Base-by-base conservation (phyloP, 2,113 vertebrate species). In the Gorsachius goisagi region DNA sequence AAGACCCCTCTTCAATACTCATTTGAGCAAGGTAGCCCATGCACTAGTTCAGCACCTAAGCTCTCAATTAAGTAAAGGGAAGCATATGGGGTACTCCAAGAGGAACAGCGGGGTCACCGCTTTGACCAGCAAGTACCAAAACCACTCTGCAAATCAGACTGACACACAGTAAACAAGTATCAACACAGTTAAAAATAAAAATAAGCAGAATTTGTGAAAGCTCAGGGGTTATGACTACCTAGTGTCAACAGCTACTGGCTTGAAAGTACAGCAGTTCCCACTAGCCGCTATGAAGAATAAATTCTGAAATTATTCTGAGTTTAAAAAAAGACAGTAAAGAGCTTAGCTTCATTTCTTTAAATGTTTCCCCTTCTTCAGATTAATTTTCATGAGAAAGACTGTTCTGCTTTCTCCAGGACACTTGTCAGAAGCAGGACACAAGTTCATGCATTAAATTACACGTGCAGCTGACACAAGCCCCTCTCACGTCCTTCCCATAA, bases 81-180 rank as follows among this genome's bases (percentile, higher is more conserved):
- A 82, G 17, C 5, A 49, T 0, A 0, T 9, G 3, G 9, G 2
- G 3, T 53, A 32, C 9, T 50, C 28, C 26, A 22, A 28, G 17
- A 8, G 16, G 9, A 78, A 7, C 8, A 14, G 0, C 2, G 6
- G 3, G 14, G 30, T 3, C 3, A 53, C 24, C 4, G 6, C 18
- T 68, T 81, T 53, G 30, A 67, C 18, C 27, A 85, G 21, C 12
- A 67, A 30, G 20, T 27, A 63, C 24, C 12, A 78, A 82, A 88
- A 78, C 6, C 55, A n/a, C 37, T 22, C 45, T 47, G 37, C 10
- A 73, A 52, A 69, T 44, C 33, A 84, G 64, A 71, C 60, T 30
- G 35, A 24, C 18, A 35, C 6, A 2, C 10, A 74, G 9, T 10
- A 4, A 91, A 47, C 11, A 58, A 2, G 33, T 4, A 81, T 14